phyloP scores from a whole-genome alignment of 2,113 vertebrate species.

The Pomatostomus ruficeps region DNA sequence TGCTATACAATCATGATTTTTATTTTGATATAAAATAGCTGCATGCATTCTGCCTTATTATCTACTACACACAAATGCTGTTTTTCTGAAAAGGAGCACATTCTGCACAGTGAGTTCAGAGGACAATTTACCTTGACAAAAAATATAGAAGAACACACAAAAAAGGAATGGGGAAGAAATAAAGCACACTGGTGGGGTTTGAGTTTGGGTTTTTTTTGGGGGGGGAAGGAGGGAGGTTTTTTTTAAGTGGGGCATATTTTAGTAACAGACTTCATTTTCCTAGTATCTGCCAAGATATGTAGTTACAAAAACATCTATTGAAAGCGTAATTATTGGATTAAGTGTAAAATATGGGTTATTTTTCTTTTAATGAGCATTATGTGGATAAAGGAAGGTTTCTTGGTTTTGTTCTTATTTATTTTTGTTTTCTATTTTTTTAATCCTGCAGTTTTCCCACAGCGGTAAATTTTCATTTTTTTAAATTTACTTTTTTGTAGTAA shows the following conservation, averaged over 20 bases:
- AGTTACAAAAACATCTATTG: background rate
- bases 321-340: background rate
- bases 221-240: rapidly evolving
- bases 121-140: background rate
- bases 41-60: background rate
- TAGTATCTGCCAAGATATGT: background rate
- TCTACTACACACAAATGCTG: background rate
- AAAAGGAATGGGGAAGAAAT: background rate
- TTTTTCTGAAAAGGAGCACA: background rate
- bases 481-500: background rate
- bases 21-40: background rate
- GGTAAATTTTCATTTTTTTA: background rate
- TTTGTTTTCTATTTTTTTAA: background rate
- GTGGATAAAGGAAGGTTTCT: background rate
- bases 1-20: constrained; percentile 1
- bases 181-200: background rate
- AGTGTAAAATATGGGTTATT: background rate
- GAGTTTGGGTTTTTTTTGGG: rapidly evolving
- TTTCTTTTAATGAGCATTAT: background rate
- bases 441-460: background rate
- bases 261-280: background rate
- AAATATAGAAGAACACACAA: background rate
- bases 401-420: background rate
- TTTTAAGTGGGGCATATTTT: background rate
- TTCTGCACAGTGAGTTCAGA: background rate